A percentile compares a stretch with the other conserved stretches of the same genome.
Evolutionary conservation across 2,888 invertebrate genomes (phyloP).

Genomic region (Ametastegia equiseti): DNA sequence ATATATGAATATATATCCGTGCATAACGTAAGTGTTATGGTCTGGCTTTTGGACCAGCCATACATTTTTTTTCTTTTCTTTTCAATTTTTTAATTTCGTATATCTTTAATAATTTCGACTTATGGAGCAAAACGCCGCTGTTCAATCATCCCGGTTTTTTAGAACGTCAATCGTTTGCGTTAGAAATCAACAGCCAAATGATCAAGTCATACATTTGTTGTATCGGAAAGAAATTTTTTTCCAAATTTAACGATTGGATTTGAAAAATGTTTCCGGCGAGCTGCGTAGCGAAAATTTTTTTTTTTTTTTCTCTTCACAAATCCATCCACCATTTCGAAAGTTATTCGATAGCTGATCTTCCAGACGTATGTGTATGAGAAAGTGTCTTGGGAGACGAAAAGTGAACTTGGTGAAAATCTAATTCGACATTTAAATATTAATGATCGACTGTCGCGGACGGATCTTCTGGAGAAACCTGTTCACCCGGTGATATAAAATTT

Average conservation of each 20-base stretch:
- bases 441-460: background rate
- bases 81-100: background rate
- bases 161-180: no score
- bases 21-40: background rate
- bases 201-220: no score
- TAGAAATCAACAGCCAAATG: no score
- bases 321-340: background rate
- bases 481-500: background rate
- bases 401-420: conserved; percentile 27
- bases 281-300: background rate
- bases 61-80: background rate
- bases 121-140: no score
- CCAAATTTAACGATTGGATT: background rate
- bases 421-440: conserved; percentile 6
- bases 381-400: background rate
- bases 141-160: no score
- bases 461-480: conserved; percentile 6
- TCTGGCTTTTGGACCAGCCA: background rate
- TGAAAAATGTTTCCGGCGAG: background rate
- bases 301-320: background rate
- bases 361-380: background rate
- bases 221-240: no score
- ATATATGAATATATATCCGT: background rate
- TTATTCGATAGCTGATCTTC: background rate
- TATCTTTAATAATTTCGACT: no score